Evolutionary conservation across 2,113 vertebrate genomes (phyloP), one percentile per base, ranked within the genome.

Genomic region (Puma concolor): DNA sequence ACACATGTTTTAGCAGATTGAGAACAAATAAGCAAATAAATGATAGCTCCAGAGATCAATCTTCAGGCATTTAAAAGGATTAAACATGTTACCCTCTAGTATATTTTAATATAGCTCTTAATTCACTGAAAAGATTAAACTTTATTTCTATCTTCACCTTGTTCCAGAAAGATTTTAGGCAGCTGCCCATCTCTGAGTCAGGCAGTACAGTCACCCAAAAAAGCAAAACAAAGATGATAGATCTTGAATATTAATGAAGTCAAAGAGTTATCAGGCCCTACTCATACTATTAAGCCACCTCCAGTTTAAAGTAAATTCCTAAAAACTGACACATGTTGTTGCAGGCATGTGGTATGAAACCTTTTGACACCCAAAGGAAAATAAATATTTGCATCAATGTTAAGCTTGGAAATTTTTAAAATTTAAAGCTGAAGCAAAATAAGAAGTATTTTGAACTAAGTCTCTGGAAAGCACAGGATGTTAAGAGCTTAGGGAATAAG

Each of bases 121-220:
- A 66, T 80, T 90, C 41, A 89, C 2, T 14, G 13, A 63, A 76
- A 95, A 86, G 21, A 23, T 19, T n/a, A 48, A 71, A 16, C 41
- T 63, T 66, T 63, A 57, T 81, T 38, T 21, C 48, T 64, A 2
- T 21, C 54, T 19, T 94, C 27, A 41, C 25, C 85, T 96, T 64
- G 11, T 38, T 81, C 38, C 80, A 4, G 0, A 52, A 83, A 94
- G 31, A 36, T 84, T 84, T 64, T 48, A 57, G 64, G 64, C 72
- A 92, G 52, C 25, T 67, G 10, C 33, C 41, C 50, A 85, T 33
- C 64, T 96, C n/a, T 95, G 95, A 97, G 76, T 96, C 97, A 96
- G 27, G 63, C 1, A 1, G 13, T 60, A 86, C 33, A 63, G 69
- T 44, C 88, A 71, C 7, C 52, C 54, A 48, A 54, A 57, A 76